These are phyloP conservation scores for Acronicta psi DNA, from an alignment of 2,888 invertebrate species.

Conservation along the genomic window DNA sequence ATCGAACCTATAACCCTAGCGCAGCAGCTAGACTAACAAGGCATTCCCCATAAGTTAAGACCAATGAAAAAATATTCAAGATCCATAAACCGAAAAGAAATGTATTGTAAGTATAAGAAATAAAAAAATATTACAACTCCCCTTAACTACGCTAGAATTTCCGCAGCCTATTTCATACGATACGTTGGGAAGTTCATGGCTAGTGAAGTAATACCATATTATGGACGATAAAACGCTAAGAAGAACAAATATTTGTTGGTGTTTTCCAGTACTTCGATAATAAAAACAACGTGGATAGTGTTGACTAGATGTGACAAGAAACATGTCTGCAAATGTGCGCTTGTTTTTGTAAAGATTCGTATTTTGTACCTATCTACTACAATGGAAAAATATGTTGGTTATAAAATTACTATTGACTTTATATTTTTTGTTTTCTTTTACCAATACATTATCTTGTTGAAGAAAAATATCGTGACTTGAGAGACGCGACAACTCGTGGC, in stretches of 20 bases:
- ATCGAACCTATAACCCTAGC: too few relatives aligned
- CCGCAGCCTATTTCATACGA: conserved; percentile 38
- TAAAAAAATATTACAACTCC: conserved; percentile 58
- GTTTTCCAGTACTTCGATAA: conserved; percentile 58
- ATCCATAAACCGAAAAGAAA: neutral
- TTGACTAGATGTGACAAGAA: conserved; percentile 11
- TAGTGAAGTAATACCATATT: conserved; percentile 67
- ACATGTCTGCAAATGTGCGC: neutral
- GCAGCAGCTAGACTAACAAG: too few relatives aligned
- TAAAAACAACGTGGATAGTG: conserved; percentile 45
- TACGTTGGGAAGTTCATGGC: conserved; percentile 52
- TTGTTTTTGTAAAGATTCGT: neutral
- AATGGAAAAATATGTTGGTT: too few relatives aligned
- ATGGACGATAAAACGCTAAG: conserved; percentile 61
- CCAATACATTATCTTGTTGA: too few relatives aligned
- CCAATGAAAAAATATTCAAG: neutral
- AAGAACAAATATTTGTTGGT: conserved; percentile 70
- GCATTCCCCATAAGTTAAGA: too few relatives aligned
- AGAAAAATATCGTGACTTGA: too few relatives aligned
- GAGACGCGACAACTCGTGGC: too few relatives aligned
- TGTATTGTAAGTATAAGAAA: conserved; percentile 25
- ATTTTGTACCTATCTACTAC: too few relatives aligned
- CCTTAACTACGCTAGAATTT: conserved; percentile 56
- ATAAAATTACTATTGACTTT: too few relatives aligned
- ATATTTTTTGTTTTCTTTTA: too few relatives aligned